phyloP scores from a whole-genome alignment of 2,888 invertebrate species.

The Patella caerulea region DNA sequence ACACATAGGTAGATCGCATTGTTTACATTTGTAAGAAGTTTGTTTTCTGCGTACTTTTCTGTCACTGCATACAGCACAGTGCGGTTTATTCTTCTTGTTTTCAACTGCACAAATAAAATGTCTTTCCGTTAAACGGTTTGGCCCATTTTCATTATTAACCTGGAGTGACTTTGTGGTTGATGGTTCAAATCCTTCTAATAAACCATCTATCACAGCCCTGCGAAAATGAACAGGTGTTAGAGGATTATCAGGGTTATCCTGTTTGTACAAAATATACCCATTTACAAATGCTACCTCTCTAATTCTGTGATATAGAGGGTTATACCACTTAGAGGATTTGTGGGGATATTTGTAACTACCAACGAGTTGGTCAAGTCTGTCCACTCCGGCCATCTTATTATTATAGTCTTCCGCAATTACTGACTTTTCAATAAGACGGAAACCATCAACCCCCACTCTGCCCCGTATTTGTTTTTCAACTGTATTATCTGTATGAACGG shows the following conservation, averaged over 20 bases:
- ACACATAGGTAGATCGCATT: slow-evolving; percentile 18
- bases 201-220: slow-evolving; percentile 30
- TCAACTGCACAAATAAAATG: slow-evolving; percentile 23
- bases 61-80: slow-evolving; percentile 10
- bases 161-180: slow-evolving; percentile 12
- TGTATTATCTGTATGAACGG: slow-evolving; percentile 21
- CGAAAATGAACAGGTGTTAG: slow-evolving; percentile 21
- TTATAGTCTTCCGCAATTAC: slow-evolving; percentile 30
- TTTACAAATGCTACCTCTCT: slow-evolving; percentile 37
- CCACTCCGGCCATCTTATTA: slow-evolving; percentile 35
- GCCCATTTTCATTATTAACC: slow-evolving; percentile 13
- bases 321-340: slow-evolving; percentile 34
- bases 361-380: slow-evolving; percentile 29
- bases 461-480: slow-evolving; percentile 18
- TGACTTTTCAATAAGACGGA: slow-evolving; percentile 23
- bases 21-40: slow-evolving; percentile 17
- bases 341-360: slow-evolving; percentile 32
- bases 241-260: background rate
- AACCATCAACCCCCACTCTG: slow-evolving; percentile 17
- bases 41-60: background rate
- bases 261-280: slow-evolving; percentile 38
- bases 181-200: slow-evolving; percentile 25
- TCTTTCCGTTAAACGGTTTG: slow-evolving; percentile 25
- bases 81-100: background rate
- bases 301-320: slow-evolving; percentile 27